These are phyloP conservation scores for Burhinus bistriatus DNA, from an alignment of 2,113 vertebrate species.

Conservation along the genomic window DNA sequence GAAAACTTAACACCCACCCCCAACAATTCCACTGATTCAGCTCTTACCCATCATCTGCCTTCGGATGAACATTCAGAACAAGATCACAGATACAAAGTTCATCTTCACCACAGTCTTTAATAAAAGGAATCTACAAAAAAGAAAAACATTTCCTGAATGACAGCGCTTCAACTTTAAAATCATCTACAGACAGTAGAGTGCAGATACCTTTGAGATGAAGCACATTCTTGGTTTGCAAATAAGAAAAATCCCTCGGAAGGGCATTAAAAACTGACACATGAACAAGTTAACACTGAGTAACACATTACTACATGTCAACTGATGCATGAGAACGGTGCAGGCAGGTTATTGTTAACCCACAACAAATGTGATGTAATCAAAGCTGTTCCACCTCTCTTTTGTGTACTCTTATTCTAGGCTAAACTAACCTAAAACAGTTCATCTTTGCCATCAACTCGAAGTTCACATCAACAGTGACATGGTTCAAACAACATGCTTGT, in stretches of 20 bases:
- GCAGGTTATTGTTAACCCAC: neutral
- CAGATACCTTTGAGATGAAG: neutral
- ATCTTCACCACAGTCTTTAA: constrained; percentile 90
- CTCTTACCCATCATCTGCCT: constrained; percentile 71
- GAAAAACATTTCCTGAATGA: neutral
- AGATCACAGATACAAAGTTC: constrained; percentile 85
- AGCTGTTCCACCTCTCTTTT: neutral
- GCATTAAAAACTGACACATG: neutral
- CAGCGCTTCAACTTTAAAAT: neutral
- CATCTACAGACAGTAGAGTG: neutral
- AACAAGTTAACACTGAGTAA: neutral
- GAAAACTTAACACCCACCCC: neutral
- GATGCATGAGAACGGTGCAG: fast-evolving
- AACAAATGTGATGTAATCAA: neutral
- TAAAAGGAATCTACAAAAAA: constrained; percentile 82
- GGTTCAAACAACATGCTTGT: neutral
- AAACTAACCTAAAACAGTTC: neutral
- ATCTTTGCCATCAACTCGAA: neutral
- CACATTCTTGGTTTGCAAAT: neutral
- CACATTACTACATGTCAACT: neutral
- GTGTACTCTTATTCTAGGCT: neutral
- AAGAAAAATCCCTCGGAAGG: neutral
- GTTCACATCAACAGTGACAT: neutral
- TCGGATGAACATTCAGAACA: constrained; percentile 76
- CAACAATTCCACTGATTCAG: neutral